Evolutionary conservation across 2,113 vertebrate genomes (phyloP).

Genomic region (Perognathus longimembris): DNA sequence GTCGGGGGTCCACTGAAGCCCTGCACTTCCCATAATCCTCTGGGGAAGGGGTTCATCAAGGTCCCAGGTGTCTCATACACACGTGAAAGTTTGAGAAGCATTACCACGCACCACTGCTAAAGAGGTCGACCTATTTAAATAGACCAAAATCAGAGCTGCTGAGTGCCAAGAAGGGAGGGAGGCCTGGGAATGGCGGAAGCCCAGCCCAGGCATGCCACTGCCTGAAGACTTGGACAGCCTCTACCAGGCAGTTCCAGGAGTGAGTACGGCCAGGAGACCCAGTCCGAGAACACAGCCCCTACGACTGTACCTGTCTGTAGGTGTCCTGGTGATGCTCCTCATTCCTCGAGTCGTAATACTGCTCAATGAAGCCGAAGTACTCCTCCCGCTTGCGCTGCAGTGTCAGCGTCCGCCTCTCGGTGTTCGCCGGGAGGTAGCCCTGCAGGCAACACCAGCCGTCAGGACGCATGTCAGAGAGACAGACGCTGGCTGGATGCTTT

Average conservation of each 20-base stretch:
- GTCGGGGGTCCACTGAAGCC: not conserved
- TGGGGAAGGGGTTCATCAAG: not conserved
- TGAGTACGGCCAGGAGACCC: not conserved
- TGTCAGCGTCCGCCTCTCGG: constrained; percentile 94
- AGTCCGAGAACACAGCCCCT: not conserved
- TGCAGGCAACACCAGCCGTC: constrained; percentile 38
- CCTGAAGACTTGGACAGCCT: not conserved
- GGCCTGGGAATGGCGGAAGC: not conserved
- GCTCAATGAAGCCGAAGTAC: constrained; percentile 98
- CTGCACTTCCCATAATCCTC: not conserved
- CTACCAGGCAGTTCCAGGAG: accelerated
- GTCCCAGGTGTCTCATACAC: not conserved
- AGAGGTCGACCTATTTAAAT: not conserved
- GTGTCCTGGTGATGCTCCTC: constrained; percentile 98
- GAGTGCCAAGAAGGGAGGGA: not conserved
- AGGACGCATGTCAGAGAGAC: not conserved
- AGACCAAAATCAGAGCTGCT: not conserved
- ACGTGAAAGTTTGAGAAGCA: not conserved
- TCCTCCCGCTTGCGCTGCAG: constrained; percentile 95
- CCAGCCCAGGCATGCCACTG: not conserved
- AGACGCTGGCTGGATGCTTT: not conserved
- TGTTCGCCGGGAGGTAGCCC: constrained; percentile 98
- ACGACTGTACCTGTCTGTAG: constrained; percentile 92
- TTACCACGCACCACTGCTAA: not conserved
- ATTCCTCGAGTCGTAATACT: constrained; percentile 99